A percentile compares a stretch with the other conserved stretches of the same genome.
phyloP scores from a whole-genome alignment of 2,113 vertebrate genomes.

The Dipodomys stephensi region DNA sequence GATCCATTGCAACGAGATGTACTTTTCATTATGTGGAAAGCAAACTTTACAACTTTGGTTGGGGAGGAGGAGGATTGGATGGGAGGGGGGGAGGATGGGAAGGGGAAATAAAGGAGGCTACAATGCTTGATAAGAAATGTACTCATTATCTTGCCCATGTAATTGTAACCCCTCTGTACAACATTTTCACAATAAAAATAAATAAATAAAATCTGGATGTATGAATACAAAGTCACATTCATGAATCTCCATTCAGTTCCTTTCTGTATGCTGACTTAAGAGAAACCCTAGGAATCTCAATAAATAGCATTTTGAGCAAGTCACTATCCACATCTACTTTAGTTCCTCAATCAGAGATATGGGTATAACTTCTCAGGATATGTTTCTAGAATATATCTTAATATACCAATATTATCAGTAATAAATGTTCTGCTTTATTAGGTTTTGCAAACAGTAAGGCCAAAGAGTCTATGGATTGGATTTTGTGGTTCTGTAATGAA shows the following conservation, averaged over 20 bases:
- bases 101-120: no score
- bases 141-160: no score
- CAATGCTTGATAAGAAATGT: no score
- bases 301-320: not conserved
- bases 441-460: conserved; percentile 29
- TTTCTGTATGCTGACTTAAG: not conserved
- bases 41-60: no score
- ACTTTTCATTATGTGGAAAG: no score
- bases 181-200: no score
- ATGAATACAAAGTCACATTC: not conserved
- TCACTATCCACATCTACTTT: conserved; percentile 7
- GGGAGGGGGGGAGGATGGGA: no score
- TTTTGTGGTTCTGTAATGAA: conserved; percentile 34
- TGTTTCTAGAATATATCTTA: conserved; percentile 20
- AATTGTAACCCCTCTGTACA: no score
- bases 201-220: not conserved
- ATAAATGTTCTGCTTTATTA: conserved; percentile 33
- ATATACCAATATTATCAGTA: conserved; percentile 10
- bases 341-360: not conserved
- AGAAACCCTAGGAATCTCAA: not conserved
- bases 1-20: no score
- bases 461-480: not conserved
- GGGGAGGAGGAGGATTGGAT: no score
- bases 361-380: conserved; percentile 2
- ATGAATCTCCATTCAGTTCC: not conserved